A percentile compares a stretch with the other conserved stretches of the same genome.
Conservation (phyloP, 2,113 vertebrate genomes). For the Oncorhynchus clarkii region DNA sequence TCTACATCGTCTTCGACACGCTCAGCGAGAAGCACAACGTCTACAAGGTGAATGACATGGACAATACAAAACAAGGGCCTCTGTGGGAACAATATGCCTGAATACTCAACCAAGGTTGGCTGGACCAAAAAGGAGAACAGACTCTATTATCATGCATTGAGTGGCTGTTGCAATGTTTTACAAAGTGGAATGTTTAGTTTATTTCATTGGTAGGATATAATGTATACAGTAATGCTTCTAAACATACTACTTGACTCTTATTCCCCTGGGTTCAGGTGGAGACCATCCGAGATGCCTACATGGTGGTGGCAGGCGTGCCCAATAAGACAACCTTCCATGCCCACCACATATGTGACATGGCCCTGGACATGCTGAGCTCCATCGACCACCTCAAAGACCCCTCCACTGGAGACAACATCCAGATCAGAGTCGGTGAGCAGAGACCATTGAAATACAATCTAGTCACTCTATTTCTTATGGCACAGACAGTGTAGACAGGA, state of each 20-base stretch:
- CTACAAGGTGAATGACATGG: conserved; percentile 63
- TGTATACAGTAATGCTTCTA: too few relatives aligned
- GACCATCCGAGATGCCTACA: conserved; percentile 73
- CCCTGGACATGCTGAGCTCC: conserved; percentile 76
- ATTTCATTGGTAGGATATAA: too few relatives aligned
- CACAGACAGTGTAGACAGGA: background rate
- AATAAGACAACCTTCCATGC: conserved; percentile 77
- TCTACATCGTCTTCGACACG: conserved; percentile 76
- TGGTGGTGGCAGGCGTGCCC: conserved; percentile 77
- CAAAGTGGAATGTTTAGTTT: too few relatives aligned
- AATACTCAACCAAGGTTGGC: too few relatives aligned
- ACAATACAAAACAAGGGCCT: too few relatives aligned
- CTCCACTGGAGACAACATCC: conserved; percentile 72
- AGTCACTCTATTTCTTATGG: background rate
- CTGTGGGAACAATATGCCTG: too few relatives aligned
- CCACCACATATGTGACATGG: conserved; percentile 76
- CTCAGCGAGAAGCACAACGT: conserved; percentile 79
- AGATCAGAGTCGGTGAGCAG: conserved; percentile 72
- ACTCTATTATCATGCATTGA: too few relatives aligned
- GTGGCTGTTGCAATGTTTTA: too few relatives aligned
- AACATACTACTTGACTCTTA: too few relatives aligned
- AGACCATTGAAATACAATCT: background rate
- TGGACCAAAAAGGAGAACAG: background rate
- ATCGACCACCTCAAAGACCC: conserved; percentile 77
- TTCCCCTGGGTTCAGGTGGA: conserved; percentile 61